Percentiles rank a stretch among this genome's conserved stretches.
These are phyloP conservation scores for Plestiodon gilberti DNA, from an alignment of 2,113 vertebrate genomes.

Conservation along the genomic window DNA sequence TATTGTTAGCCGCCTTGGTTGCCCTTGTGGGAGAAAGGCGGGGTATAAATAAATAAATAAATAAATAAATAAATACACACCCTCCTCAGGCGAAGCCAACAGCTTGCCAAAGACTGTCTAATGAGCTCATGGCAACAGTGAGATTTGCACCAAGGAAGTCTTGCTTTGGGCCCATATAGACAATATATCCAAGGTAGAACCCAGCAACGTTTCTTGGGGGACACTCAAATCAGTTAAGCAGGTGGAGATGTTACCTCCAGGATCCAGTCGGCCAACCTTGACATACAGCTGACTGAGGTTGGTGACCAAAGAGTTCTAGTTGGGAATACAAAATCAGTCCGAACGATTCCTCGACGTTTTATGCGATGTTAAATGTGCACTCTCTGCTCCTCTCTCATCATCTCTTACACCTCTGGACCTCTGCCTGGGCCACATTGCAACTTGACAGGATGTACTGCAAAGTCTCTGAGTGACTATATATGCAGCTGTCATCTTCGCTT, in stretches of 20 bases:
- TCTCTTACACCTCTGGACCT: constrained; percentile 27
- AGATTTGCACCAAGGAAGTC: too few relatives aligned
- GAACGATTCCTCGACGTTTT: constrained; percentile 17
- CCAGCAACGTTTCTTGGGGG: background rate
- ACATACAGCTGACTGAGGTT: background rate
- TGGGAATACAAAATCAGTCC: background rate
- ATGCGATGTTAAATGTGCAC: constrained; percentile 26
- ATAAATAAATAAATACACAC: too few relatives aligned
- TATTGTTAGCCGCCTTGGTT: too few relatives aligned
- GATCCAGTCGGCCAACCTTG: background rate
- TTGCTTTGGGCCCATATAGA: too few relatives aligned
- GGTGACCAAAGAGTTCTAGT: background rate
- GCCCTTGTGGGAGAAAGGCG: too few relatives aligned
- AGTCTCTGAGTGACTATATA: background rate
- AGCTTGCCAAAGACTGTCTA: too few relatives aligned
- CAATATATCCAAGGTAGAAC: background rate
- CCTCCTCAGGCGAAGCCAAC: too few relatives aligned
- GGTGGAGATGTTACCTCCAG: background rate
- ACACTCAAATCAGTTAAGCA: background rate
- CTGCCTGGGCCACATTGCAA: constrained; percentile 2
- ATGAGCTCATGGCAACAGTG: too few relatives aligned
- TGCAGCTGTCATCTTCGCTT: constrained; percentile 20
- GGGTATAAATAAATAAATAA: too few relatives aligned
- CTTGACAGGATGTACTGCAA: constrained; percentile 14
- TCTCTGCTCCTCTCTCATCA: constrained; percentile 41